Evolutionary conservation across 2,113 vertebrate genomes (phyloP).

Genomic region (Sturnus vulgaris): DNA sequence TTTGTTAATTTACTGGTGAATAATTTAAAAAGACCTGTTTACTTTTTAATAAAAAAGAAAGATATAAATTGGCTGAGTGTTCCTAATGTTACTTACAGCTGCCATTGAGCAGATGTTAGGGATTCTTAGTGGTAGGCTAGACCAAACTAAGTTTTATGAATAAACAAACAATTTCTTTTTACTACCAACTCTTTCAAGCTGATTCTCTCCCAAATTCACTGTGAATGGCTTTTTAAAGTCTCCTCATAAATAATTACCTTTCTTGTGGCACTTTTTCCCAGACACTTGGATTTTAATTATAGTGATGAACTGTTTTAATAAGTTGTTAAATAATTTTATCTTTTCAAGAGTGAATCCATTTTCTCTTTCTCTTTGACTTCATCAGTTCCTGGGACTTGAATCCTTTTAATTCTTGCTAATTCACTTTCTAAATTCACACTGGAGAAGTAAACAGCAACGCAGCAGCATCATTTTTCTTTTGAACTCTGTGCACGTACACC

Average conservation of each 20-base stretch:
- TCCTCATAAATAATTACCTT: slow-evolving; percentile 67
- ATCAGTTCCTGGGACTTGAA: not conserved
- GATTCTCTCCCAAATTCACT: slow-evolving; percentile 43
- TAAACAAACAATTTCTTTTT: slow-evolving; percentile 53
- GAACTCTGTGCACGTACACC: not conserved
- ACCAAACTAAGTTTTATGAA: slow-evolving; percentile 55
- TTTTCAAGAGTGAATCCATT: slow-evolving; percentile 7
- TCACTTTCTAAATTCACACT: not conserved
- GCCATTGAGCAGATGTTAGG: slow-evolving; percentile 39
- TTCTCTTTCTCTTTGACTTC: not conserved
- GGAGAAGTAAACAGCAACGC: not conserved
- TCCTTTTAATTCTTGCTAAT: slow-evolving; percentile 14
- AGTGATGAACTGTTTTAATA: slow-evolving; percentile 68
- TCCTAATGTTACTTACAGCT: slow-evolving; percentile 57
- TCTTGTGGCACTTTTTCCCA: slow-evolving; percentile 41
- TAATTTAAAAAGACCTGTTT: slow-evolving; percentile 76
- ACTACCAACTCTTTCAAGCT: slow-evolving; percentile 20
- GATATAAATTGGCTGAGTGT: slow-evolving; percentile 52
- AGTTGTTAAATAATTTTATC: slow-evolving; percentile 61
- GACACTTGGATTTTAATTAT: slow-evolving; percentile 55
- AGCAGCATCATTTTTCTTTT: not conserved
- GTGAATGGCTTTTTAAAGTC: slow-evolving; percentile 28
- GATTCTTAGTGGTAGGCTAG: slow-evolving; percentile 30
- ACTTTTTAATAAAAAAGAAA: slow-evolving; percentile 78
- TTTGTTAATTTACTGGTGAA: slow-evolving; percentile 72